Evolutionary conservation across 2,113 vertebrate species (phyloP), one percentile per base, ranked within the genome.

Genomic region (Zosterops borbonicus): DNA sequence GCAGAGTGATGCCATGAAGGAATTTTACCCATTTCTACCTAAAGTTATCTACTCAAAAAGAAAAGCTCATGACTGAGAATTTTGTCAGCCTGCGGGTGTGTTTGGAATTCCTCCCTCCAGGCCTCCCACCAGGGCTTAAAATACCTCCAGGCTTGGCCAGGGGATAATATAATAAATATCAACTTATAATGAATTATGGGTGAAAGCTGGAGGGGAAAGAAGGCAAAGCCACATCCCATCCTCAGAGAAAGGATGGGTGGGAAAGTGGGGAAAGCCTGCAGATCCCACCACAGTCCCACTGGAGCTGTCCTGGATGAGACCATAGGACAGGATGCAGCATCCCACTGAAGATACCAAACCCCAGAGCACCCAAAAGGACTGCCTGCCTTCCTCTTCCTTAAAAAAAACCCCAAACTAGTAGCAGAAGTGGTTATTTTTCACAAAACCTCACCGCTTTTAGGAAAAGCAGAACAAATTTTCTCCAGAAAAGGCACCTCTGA

Each of bases 371-470:
- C 62, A 56, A 25, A 47, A 50, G 55, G 16, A 35, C 31, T 87
- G 55, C 16, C 69, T 63, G 42, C 23, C 55, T 50, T 23, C 11
- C 16, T 29, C 19, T 11, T n/a, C 76, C 76, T 33, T 63, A 39
- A 28, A 60, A 79, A 42, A 47, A 39, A 31, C 0, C n/a, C 49
- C 27, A 42, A 67, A 29, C 3, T 5, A 12, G 31, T 1, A 70
- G 62, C 29, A 71, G 42, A 56, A 76, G 29, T 11, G 20, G n/a
- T 16, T 75, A 8, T 39, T 79, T 65, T 88, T 16, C 31, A 42
- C 0, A 4, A 86, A 47, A 27, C 5, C 13, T 8, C 47, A 1
- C 5, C 5, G 3, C 14, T 44, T 75, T 35, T 11, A 31, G 2
- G 1, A 74, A 90, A 83, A 88, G 21, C 35, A 74, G 60, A 44